Evolutionary conservation across 2,888 invertebrate species (phyloP).

Genomic region (Dusona sp.): DNA sequence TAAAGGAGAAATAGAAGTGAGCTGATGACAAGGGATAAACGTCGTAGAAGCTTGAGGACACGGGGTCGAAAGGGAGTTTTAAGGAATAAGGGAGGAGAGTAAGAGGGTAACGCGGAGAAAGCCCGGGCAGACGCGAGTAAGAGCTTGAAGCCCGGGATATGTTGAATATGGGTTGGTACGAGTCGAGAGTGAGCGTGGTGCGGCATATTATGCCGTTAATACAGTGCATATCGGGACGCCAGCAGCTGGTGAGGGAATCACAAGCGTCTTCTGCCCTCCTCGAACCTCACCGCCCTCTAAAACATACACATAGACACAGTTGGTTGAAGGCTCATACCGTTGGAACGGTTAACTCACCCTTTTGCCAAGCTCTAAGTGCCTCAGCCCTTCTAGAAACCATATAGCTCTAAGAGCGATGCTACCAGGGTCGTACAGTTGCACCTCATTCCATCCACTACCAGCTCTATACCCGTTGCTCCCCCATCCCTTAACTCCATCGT

Average conservation of each 20-base stretch:
- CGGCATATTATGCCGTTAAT: slow-evolving; percentile 82
- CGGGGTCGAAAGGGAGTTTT: slow-evolving; percentile 10
- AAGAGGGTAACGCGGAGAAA: slow-evolving; percentile 49
- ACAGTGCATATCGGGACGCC: slow-evolving; percentile 80
- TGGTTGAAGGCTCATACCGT: slow-evolving; percentile 8
- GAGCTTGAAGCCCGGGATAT: slow-evolving; percentile 73
- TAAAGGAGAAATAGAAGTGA: slow-evolving; percentile 26
- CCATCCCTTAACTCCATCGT: slow-evolving; percentile 7
- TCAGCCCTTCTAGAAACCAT: slow-evolving; percentile 19
- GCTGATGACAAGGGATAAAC: slow-evolving; percentile 42
- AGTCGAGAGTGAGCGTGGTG: slow-evolving; percentile 75
- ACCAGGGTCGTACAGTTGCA: slow-evolving; percentile 27
- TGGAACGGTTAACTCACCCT: slow-evolving; percentile 38
- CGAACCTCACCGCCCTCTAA: slow-evolving; percentile 8
- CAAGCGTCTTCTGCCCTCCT: slow-evolving; percentile 67
- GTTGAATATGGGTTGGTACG: slow-evolving; percentile 75
- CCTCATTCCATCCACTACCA: slow-evolving; percentile 21
- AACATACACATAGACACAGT: slow-evolving; percentile 13
- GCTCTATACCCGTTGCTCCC: not conserved
- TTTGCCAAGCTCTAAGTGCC: slow-evolving; percentile 51
- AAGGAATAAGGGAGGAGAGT: slow-evolving; percentile 56
- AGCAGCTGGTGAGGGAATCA: slow-evolving; percentile 81
- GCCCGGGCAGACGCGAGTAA: slow-evolving; percentile 62
- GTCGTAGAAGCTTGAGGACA: slow-evolving; percentile 28
- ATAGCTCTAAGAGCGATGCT: slow-evolving; percentile 37